These are phyloP conservation scores for Drosophila leonis DNA, from an alignment of 2,888 invertebrate genomes.

Conservation along the genomic window DNA sequence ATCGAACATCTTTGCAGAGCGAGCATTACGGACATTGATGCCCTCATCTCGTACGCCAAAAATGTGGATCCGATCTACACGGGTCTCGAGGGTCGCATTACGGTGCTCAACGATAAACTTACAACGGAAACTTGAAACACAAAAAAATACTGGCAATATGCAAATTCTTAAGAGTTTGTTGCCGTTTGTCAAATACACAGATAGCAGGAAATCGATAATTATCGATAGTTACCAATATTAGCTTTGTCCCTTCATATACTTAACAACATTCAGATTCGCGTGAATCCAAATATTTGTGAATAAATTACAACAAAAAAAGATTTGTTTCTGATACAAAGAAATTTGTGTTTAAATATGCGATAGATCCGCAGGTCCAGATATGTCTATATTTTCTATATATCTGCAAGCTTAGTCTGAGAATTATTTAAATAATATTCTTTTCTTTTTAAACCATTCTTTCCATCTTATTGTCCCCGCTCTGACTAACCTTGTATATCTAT, in stretches of 20 bases:
- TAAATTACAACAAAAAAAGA: background rate
- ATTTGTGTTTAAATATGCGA: background rate
- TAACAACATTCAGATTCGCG: background rate
- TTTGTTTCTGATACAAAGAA: background rate
- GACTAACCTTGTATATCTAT: background rate
- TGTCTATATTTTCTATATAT: background rate
- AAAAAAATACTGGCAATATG: no score
- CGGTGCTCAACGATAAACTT: no score
- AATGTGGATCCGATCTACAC: conserved; percentile 66
- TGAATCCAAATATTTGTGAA: background rate
- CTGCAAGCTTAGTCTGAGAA: no score
- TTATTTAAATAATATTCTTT: no score
- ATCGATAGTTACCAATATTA: background rate
- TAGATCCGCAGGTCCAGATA: background rate
- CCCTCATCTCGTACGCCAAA: conserved; percentile 65
- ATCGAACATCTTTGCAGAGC: conserved; percentile 34
- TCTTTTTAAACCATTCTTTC: no score
- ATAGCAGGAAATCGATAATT: background rate
- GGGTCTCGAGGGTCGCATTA: conserved; percentile 74
- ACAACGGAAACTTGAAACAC: no score
- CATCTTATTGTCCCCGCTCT: no score
- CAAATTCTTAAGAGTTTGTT: background rate
- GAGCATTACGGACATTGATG: conserved; percentile 73
- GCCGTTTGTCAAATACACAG: background rate
- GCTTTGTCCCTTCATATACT: background rate